phyloP scores from a whole-genome alignment of 2,113 vertebrate species.

The Apaloderma vittatum region DNA sequence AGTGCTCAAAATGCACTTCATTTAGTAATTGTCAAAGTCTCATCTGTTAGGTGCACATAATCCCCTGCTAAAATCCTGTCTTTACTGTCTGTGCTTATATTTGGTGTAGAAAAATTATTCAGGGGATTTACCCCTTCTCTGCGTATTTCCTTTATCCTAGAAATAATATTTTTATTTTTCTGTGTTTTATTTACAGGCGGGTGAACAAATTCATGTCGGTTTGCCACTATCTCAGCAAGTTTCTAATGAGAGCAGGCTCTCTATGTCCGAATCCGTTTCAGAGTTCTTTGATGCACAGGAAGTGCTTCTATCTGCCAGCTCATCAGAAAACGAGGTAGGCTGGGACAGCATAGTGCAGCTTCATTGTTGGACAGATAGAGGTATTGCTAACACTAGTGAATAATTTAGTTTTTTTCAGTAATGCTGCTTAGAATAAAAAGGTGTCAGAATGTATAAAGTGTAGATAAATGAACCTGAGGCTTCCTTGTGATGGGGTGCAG shows the following conservation, averaged over 20 bases:
- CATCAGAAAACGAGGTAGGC: slow-evolving; percentile 95
- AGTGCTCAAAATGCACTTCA: not conserved
- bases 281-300: slow-evolving; percentile 99
- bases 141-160: not conserved
- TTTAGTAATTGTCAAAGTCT: not conserved
- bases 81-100: not conserved
- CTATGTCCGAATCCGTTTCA: slow-evolving; percentile 98
- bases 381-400: not conserved
- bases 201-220: slow-evolving; percentile 89
- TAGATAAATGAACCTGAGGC: not conserved
- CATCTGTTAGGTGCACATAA: not conserved
- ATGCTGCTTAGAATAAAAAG: not conserved
- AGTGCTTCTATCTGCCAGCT: slow-evolving; percentile 97
- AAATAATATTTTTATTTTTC: not conserved
- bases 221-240: slow-evolving; percentile 96
- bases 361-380: not conserved
- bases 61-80: not conserved
- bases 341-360: not conserved
- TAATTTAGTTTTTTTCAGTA: not conserved
- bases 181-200: slow-evolving; percentile 78
- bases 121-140: not conserved
- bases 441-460: not conserved
- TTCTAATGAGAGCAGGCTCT: slow-evolving; percentile 96
- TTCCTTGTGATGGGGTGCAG: not conserved
- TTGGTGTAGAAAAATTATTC: not conserved